Conservation (phyloP, 2,113 vertebrate species). For the Synodontis membranacea region DNA sequence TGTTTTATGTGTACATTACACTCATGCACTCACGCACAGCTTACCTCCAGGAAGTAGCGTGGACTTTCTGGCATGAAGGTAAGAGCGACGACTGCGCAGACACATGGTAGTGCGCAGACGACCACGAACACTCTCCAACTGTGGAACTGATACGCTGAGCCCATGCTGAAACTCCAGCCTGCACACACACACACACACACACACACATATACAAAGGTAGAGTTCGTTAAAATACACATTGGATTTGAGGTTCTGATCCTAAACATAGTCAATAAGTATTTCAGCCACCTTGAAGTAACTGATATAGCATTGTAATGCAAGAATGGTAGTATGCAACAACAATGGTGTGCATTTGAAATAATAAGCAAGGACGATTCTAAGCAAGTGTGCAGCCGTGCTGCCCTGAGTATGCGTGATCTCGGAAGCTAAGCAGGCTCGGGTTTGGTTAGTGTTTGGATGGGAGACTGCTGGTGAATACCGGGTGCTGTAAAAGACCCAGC, state of each 20-base stretch:
- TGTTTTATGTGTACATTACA: neutral
- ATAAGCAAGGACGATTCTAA: neutral
- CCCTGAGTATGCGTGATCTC: too few relatives aligned
- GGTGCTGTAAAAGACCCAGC: too few relatives aligned
- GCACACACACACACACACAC: slow-evolving; percentile 44
- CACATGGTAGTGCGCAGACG: slow-evolving; percentile 90
- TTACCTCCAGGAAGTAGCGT: slow-evolving; percentile 84
- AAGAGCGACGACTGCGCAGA: slow-evolving; percentile 90
- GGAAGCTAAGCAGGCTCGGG: too few relatives aligned
- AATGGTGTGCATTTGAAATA: neutral
- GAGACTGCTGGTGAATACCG: too few relatives aligned
- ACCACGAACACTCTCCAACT: slow-evolving; percentile 98
- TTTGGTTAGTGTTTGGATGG: too few relatives aligned
- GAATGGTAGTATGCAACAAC: too few relatives aligned
- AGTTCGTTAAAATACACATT: neutral
- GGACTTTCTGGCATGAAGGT: slow-evolving; percentile 99
- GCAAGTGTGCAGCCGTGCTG: too few relatives aligned
- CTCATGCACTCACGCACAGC: neutral
- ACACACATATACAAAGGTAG: neutral
- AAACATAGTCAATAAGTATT: too few relatives aligned
- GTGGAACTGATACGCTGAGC: slow-evolving; percentile 98
- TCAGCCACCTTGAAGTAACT: too few relatives aligned
- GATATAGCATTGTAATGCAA: too few relatives aligned
- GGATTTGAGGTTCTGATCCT: too few relatives aligned
- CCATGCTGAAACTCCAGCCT: slow-evolving; percentile 99